These are phyloP conservation scores for Valencia hispanica DNA, from an alignment of 2,797 vertebrate genomes.

Conservation along the genomic window DNA sequence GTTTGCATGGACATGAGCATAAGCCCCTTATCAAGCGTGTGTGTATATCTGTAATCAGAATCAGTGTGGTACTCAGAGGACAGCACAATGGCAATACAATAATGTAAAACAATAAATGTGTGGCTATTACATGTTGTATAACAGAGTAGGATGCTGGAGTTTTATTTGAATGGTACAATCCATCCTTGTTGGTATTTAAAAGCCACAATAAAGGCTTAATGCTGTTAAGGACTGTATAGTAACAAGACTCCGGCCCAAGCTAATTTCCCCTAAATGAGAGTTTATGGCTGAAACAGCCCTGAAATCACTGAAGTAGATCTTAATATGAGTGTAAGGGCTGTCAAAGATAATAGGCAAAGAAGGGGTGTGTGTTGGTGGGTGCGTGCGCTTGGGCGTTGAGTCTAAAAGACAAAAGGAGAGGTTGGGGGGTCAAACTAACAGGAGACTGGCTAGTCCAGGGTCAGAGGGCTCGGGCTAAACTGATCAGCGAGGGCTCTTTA, in stretches of 20 bases:
- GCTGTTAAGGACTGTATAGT: slow-evolving; percentile 80
- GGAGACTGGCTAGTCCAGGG: slow-evolving; percentile 73
- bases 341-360: slow-evolving; percentile 78
- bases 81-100: slow-evolving; percentile 59
- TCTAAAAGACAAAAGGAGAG: slow-evolving; percentile 71
- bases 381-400: slow-evolving; percentile 46
- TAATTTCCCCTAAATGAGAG: slow-evolving; percentile 84
- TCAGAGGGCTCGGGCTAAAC: slow-evolving; percentile 77
- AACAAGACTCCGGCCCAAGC: slow-evolving; percentile 73
- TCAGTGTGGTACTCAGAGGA: slow-evolving; percentile 47
- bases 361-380: slow-evolving; percentile 41
- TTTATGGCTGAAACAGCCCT: slow-evolving; percentile 82
- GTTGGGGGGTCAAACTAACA: slow-evolving; percentile 80
- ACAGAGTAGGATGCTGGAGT: slow-evolving; percentile 61
- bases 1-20: not conserved
- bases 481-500: slow-evolving; percentile 74
- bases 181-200: slow-evolving; percentile 80
- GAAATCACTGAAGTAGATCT: slow-evolving; percentile 83
- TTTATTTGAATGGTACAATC: slow-evolving; percentile 76
- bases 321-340: slow-evolving; percentile 81
- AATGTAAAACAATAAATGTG: slow-evolving; percentile 68
- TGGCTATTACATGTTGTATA: slow-evolving; percentile 58
- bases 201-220: slow-evolving; percentile 78
- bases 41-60: slow-evolving; percentile 44
- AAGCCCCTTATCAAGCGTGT: slow-evolving; percentile 21